Evolutionary conservation across 2,888 invertebrate genomes (phyloP), one percentile per base, ranked within the genome.

Genomic region (Chymomyza caudatula): DNA sequence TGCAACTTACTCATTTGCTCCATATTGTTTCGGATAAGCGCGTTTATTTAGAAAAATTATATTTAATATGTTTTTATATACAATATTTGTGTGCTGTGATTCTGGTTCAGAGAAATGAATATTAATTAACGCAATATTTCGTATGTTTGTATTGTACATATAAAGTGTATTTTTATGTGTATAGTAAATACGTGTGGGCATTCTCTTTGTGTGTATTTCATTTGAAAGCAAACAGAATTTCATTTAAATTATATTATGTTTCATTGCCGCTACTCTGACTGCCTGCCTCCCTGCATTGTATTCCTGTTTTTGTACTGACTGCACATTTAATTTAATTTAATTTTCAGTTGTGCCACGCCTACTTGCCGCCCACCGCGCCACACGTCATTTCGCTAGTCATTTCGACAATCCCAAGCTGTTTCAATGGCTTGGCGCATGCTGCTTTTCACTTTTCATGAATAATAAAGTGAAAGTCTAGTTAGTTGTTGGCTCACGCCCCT

Each of bases 381-480:
- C 76, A 69, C 82, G 66, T 78, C 71, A 68, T 74, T 78, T 68
- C 67, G 78, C 76, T 65, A 79, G 80, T 79, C 80, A 77, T 80
- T 80, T 80, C 76, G 74, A 69, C 77, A 83, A 76, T 83, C 80
- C 74, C 76, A 72, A 61, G 54, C 25, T 25, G 54, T n/a, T 25
- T 15, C 47, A 47, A 44, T 17, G 22, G 25, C 13, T 19, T 15
- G 44, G 22, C 64, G 51, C 51, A 11, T 68, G 74, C 72, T 73
- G 80, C 83, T 77, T 80, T 80, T 80, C 83, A 80, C 80, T 80
- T 80, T 79, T 79, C 80, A 80, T 80, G 80, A 80, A 80, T 80
- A 80, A 80, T 83, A 80, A 83, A 80, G 80, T 83, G 80, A 80
- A 80, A 83, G 80, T 80, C 80, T 83, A 80, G 80, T 80, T 83